Evolutionary conservation across 2,888 invertebrate species (phyloP), one percentile per base, ranked within the genome.

Genomic region (Pristionchus exspectatus): DNA sequence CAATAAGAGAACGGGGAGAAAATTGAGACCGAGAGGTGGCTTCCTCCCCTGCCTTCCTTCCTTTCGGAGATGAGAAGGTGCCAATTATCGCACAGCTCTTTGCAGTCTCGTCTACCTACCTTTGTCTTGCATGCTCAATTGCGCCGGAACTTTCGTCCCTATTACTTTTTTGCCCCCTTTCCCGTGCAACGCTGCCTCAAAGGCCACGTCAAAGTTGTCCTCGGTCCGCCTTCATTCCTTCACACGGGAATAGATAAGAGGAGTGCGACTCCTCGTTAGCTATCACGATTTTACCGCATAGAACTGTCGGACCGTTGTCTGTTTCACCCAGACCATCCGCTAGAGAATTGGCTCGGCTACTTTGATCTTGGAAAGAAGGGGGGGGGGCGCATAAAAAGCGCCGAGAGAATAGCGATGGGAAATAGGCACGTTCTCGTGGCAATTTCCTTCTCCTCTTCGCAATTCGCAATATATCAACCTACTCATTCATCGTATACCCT

Each of bases 11-110:
- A 24, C 18, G 30, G 74, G 74, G 69, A 30, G 69, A 72, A 27
- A 33, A 72, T 72, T 72, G 69, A 21, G 69, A 72, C 69, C 18
- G 69, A 72, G 33, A 72, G 69, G 69, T 72, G 69, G 30, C 69
- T 72, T 63, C 63, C 63, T n/a, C 63, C 10, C n/a, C n/a, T n/a
- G n/a, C n/a, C 63, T n/a, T 63, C 63, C 30, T 69, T 69, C 69
- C 69, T 16, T 69, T 18, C 69, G 27, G 30, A 12, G 63, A 69
- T 9, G 27, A 69, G 12, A 4, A 69, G 0, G 14, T 69, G 63
- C 63, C 63, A 63, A n/a, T 63, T n/a, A 30, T 69, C 69, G 30
- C 69, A 14, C 24, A 33, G 9, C 69, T 69, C 74, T n/a, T n/a
- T n/a, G n/a, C 4, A 74, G 5, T 74, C 74, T 16, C 10, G 21